Base-by-base conservation (phyloP, 1,140 invertebrate genomes). In the Drosophila arizonae region DNA sequence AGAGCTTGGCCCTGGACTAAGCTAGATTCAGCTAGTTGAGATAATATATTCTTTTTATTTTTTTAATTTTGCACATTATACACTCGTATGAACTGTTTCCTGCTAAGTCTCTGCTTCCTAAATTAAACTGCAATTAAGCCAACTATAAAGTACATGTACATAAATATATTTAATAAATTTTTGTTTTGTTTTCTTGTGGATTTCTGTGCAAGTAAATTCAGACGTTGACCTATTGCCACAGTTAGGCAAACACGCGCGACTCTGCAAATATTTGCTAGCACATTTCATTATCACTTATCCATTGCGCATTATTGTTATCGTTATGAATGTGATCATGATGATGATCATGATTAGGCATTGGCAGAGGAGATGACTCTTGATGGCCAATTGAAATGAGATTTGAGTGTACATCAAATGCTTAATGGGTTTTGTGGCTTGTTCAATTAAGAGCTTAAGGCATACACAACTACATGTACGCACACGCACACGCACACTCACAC, bases 221-320 rank as follows among this genome's bases (percentile, higher is more conserved):
- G 82, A 72, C 84, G 88, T 88, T 88, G 84, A 88, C 84, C 84
- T 88, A 88, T 76, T 88, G 85, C 80, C 84, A 80, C 57, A 89
- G 65, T 79, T 79, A 62, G 36, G 36, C 48, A 85, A 77, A 81
- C 77, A 75, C 66, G 81, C 81, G 81, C 78, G 60, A 73, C 77
- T 82, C 56, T 50, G 56, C 71, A 87, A 81, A 79, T 87, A 79
- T 79, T 76, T 78, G 72, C 68, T 28, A 72, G 63, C 56, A 74
- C 52, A 62, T 84, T 84, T 88, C 74, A 88, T 84, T 88, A 87
- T 77, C 79, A 82, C 66, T 71, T 67, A 48, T 51, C 11, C 72
- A 74, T 52, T 57, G 33, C 24, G 58, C 68, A 78, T 76, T 30
- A 30, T 30, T 30, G 28, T 30, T 41, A 65, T 77, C 21, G 62